Evolutionary conservation across 2,888 invertebrate genomes (phyloP).

Genomic region (Muschampia plurimacula): DNA sequence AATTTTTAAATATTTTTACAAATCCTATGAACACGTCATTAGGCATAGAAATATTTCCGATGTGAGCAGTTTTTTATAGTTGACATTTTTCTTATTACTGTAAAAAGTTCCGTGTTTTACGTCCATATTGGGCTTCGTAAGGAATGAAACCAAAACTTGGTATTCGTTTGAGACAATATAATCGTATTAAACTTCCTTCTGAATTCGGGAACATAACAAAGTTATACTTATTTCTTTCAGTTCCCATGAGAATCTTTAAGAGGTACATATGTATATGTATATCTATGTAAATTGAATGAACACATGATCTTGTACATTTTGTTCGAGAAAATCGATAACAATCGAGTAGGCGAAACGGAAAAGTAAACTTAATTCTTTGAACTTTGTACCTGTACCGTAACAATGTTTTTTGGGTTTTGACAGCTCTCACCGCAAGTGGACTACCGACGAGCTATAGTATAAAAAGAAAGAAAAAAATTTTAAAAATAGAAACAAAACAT

Average conservation of each 20-base stretch:
- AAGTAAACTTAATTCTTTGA: background rate
- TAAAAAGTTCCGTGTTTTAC: no score
- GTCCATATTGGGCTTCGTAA: background rate
- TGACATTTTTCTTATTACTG: no score
- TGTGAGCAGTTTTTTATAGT: no score
- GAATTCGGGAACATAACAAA: background rate
- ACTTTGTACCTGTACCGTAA: background rate
- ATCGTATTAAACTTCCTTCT: background rate
- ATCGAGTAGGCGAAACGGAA: background rate
- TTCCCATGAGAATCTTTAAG: background rate
- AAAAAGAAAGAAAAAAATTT: no score
- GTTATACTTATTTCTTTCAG: background rate
- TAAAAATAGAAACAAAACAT: no score
- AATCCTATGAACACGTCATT: no score
- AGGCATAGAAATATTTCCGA: no score
- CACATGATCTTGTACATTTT: background rate
- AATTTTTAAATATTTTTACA: no score
- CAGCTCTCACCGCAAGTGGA: no score
- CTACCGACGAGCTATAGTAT: no score
- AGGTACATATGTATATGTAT: background rate
- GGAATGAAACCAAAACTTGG: background rate
- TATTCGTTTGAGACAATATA: background rate
- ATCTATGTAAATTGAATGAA: background rate
- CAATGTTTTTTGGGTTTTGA: no score
- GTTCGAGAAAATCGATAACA: background rate